Evolutionary conservation across 1,140 invertebrate genomes (phyloP), one percentile per base, ranked within the genome.

Genomic region (Leguminivora glycinivorella): DNA sequence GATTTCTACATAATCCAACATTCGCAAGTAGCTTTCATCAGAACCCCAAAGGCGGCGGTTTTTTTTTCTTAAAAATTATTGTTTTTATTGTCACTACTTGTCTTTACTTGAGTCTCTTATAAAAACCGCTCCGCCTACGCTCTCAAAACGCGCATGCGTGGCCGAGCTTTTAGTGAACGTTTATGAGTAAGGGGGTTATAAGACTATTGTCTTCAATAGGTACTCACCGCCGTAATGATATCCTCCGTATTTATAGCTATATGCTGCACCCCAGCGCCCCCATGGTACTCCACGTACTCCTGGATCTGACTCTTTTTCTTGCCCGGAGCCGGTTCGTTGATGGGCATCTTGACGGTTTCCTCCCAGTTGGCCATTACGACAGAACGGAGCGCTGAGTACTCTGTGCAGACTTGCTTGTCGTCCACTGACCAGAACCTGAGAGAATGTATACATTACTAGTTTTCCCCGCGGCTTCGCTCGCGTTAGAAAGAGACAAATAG

Each of bases 221-320:
- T 73, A 78, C 78, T 82, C 72, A 98, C 97, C 24, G 97, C 93
- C 66, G 89, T 84, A 73, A 99, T 98, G 80, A 99, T 99, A 81
- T 99, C 95, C 72, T 95, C 92, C 0, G 98, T 98, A 84, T 98
- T 99, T 1, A 99, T 93, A 19, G 99, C 99, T 80, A 99, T 99
- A 83, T 99, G 99, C 89, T 99, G 99, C 9, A 99, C 98, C 0
- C 99, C 99, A 17, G 98, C 96, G 2, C 98, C 97, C 0, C 98
- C 98, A 88, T 99, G 99, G 84, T 99, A 99, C 81, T 99, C 98
- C 2, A 99, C 97, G 90, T 98, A 99, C 90, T 99, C 99, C 92
- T 99, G 95, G 78, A 99, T 99, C 92, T 99, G 99, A 70, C 98
- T 99, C 89, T 98, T 98, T 89, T 96, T 97, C 84, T 98, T 98